Evolutionary conservation across 2,888 invertebrate genomes (phyloP).

Genomic region (Philonicus albiceps): DNA sequence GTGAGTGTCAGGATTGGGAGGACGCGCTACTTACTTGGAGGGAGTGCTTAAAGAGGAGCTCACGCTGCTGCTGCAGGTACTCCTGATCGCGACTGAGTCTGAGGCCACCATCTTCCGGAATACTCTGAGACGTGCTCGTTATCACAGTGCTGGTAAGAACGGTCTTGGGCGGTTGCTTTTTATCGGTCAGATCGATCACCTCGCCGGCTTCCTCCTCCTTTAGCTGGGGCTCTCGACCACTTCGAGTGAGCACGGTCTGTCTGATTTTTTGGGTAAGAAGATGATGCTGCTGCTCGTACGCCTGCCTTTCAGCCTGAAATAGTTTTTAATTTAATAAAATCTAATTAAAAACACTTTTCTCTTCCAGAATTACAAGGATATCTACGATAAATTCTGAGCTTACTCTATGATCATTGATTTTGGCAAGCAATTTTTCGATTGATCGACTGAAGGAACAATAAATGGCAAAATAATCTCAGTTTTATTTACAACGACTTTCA

Average conservation of each 20-base stretch:
- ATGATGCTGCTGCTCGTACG: conserved; percentile 69
- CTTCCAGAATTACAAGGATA: too few relatives aligned
- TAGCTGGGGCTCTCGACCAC: conserved; percentile 66
- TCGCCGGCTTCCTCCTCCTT: conserved; percentile 70
- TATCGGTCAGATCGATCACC: conserved; percentile 81
- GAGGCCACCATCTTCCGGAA: conserved; percentile 64
- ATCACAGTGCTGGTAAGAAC: conserved; percentile 65
- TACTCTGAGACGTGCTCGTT: conserved; percentile 61
- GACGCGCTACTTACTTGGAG: conserved; percentile 58
- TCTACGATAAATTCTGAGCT: too few relatives aligned
- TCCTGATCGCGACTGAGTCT: conserved; percentile 64
- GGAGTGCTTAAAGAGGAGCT: conserved; percentile 70
- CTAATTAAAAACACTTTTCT: too few relatives aligned
- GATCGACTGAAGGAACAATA: too few relatives aligned
- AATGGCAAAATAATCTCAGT: too few relatives aligned
- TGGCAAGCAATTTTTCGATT: too few relatives aligned
- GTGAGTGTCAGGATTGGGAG: background rate
- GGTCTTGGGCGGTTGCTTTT: conserved; percentile 66
- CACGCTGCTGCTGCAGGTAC: conserved; percentile 72
- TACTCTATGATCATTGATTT: too few relatives aligned
- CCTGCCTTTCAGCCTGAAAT: conserved; percentile 65
- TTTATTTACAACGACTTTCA: too few relatives aligned
- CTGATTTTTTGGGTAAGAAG: conserved; percentile 84
- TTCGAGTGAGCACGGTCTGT: conserved; percentile 84
- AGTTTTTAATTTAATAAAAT: background rate